Evolutionary conservation across 2,888 invertebrate genomes (phyloP), one percentile per base, ranked within the genome.

Genomic region (Falcaria lacertinaria): DNA sequence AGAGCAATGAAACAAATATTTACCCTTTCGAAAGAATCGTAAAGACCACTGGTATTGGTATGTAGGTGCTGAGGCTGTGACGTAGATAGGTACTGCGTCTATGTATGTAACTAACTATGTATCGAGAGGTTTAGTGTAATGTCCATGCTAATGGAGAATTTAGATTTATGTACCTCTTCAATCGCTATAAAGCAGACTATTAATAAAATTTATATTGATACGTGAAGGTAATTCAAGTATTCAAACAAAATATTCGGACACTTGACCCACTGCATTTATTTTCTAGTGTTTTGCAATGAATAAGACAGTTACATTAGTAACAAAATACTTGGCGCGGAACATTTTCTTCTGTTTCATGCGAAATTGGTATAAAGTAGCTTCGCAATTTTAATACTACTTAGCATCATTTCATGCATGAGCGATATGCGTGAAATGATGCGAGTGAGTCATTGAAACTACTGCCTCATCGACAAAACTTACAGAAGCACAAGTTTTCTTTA

Each of bases 141-240:
- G 59, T 58, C 49, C 63, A 39, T 54, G 56, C 71, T 80, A 83
- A 84, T 84, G 77, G 72, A 77, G 57, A 67, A 59, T 54, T 57
- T 49, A 62, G 63, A 80, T 82, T 78, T 80, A 82, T 72, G 63
- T 57, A 52, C 57, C 60, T 63, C 57, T 70, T 70, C 61, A 74
- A 66, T 61, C 53, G 50, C 60, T 52, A 70, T 71, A 68, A 67
- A 74, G 63, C 69, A 74, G 67, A 64, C 70, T 60, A 78, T 83
- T 76, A 76, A 45, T 46, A 51, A 61, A 73, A 80, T 78, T 78
- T 73, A 77, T 74, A 78, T 73, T 50, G 46, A 47, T 54, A 53
- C 42, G 34, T 49, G 49, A 58, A 60, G 44, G 38, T 47, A 49
- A 47, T 47, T 34, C 51, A 44, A 43, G 40, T 43, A 38, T 44